Conservation (phyloP, 2,888 invertebrate species). For the Mythimna loreyi region DNA sequence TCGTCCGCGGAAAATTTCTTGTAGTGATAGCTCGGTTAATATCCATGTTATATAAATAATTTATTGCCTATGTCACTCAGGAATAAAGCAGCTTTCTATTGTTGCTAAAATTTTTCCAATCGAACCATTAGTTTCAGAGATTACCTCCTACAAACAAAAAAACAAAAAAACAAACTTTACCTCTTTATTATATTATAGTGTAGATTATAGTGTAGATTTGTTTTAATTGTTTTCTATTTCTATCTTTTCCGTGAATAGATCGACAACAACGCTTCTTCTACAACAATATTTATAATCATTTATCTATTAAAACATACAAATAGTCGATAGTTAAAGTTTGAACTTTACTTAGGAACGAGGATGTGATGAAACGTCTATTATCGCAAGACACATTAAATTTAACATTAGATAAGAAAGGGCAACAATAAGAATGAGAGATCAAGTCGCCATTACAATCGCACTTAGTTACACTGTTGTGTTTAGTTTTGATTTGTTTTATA, state of each 20-base stretch:
- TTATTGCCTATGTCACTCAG: too few relatives aligned
- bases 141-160: too few relatives aligned
- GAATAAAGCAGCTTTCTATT: too few relatives aligned
- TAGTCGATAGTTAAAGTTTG: conserved; percentile 30
- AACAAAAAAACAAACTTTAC: too few relatives aligned
- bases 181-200: too few relatives aligned
- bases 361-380: conserved; percentile 66
- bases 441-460: conserved; percentile 37
- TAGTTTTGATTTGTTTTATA: conserved; percentile 29
- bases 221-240: not conserved
- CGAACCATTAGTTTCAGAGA: too few relatives aligned
- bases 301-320: conserved; percentile 29
- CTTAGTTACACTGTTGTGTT: conserved; percentile 21
- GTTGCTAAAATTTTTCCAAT: too few relatives aligned
- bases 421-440: conserved; percentile 62
- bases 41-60: too few relatives aligned
- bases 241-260: not conserved
- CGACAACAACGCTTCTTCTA: not conserved
- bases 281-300: conserved; percentile 8
- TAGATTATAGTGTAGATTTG: too few relatives aligned
- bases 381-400: conserved; percentile 70
- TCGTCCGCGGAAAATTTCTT: too few relatives aligned
- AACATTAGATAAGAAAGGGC: conserved; percentile 84
- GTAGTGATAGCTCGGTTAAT: too few relatives aligned
- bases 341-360: conserved; percentile 51